Percentiles rank a stretch among this genome's conserved stretches.
Evolutionary conservation across 2,797 vertebrate species (phyloP).

Genomic region (Aphelocoma californica): DNA sequence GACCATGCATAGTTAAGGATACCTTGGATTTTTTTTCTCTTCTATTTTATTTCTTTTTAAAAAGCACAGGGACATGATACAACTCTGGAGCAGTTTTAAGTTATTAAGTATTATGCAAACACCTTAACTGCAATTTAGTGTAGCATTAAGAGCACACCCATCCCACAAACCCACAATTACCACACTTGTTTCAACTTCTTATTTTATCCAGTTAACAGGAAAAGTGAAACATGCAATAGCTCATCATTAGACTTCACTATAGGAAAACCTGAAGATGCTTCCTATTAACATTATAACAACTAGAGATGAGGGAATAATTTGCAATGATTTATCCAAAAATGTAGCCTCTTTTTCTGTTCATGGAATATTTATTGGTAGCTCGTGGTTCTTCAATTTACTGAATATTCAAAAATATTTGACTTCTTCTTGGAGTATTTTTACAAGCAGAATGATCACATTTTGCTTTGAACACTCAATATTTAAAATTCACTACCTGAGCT

Average conservation of each 20-base stretch:
- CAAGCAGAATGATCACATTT: slow-evolving; percentile 27
- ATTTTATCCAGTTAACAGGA: slow-evolving; percentile 11
- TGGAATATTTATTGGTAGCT: slow-evolving; percentile 64
- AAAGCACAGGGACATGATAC: neutral
- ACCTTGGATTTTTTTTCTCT: neutral
- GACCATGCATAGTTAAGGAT: neutral
- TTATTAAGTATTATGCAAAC: neutral
- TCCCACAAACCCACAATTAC: slow-evolving; percentile 6
- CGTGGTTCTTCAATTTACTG: slow-evolving; percentile 13
- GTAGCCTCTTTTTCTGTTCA: slow-evolving; percentile 55
- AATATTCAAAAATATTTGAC: slow-evolving; percentile 46
- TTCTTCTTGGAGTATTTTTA: slow-evolving; percentile 33
- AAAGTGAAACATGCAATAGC: slow-evolving; percentile 30
- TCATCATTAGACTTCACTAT: slow-evolving; percentile 43
- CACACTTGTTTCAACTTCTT: slow-evolving; percentile 17
- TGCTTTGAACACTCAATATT: slow-evolving; percentile 43
- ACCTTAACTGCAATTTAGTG: slow-evolving; percentile 11
- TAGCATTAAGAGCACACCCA: neutral
- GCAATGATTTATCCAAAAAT: slow-evolving; percentile 65
- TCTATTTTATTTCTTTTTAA: neutral
- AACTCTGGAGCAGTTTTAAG: neutral
- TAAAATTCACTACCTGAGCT: slow-evolving; percentile 42
- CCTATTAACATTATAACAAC: slow-evolving; percentile 55
- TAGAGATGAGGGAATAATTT: slow-evolving; percentile 61
- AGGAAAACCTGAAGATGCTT: slow-evolving; percentile 53